Evolutionary conservation across 2,888 invertebrate species (phyloP).

Genomic region (Coenonympha glycerion): DNA sequence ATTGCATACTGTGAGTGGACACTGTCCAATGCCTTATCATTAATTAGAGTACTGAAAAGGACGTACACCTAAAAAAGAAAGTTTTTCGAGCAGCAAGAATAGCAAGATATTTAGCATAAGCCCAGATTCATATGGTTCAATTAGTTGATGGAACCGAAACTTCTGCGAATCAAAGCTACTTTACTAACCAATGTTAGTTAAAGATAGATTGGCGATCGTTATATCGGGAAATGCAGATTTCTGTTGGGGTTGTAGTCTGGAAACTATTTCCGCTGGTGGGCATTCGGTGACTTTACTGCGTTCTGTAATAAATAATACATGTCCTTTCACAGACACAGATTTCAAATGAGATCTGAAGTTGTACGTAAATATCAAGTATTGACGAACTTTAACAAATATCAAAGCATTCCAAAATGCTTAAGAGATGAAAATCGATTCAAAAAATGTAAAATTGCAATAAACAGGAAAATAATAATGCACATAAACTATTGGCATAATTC

Average conservation of each 20-base stretch:
- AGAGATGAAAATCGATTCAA: too few relatives aligned
- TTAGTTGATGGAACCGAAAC: neutral
- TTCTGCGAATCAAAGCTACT: constrained; percentile 4
- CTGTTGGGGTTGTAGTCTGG: constrained; percentile 16
- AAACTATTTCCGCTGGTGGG: constrained; percentile 24
- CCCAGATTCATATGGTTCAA: constrained; percentile 4
- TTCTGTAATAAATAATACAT: constrained; percentile 25
- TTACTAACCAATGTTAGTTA: constrained; percentile 29
- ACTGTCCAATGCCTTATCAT: too few relatives aligned
- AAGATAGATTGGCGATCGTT: constrained; percentile 24
- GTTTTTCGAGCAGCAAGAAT: constrained; percentile 9
- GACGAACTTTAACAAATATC: too few relatives aligned
- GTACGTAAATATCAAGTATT: too few relatives aligned
- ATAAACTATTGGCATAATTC: too few relatives aligned
- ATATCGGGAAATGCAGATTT: constrained; percentile 20
- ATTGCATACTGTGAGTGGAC: too few relatives aligned
- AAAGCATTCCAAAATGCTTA: too few relatives aligned
- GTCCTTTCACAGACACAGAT: neutral
- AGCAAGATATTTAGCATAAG: constrained; percentile 6
- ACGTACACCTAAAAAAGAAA: too few relatives aligned
- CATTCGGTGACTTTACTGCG: constrained; percentile 24
- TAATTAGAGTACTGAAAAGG: too few relatives aligned
- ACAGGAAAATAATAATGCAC: too few relatives aligned
- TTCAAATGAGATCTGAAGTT: too few relatives aligned
- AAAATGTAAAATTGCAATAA: too few relatives aligned